These are phyloP conservation scores for Andrena haemorrhoa DNA, from an alignment of 2,888 invertebrate genomes.

Conservation along the genomic window DNA sequence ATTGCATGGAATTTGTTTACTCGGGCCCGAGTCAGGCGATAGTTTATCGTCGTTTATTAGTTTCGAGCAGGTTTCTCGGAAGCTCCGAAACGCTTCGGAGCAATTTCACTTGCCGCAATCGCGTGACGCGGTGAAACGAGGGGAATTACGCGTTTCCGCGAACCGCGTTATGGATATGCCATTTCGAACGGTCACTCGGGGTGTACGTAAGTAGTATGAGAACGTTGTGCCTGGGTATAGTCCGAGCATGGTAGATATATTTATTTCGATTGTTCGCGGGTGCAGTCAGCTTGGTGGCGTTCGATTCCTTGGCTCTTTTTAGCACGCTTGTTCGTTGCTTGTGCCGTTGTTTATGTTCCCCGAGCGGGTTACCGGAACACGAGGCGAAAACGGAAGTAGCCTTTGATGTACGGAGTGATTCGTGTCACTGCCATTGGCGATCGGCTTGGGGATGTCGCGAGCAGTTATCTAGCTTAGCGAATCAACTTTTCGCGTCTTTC, in stretches of 20 bases:
- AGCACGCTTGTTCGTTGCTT: not conserved
- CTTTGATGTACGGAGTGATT: slow-evolving; percentile 2
- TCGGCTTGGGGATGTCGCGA: not conserved
- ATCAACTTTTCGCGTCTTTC: not conserved
- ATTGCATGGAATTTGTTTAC: slow-evolving; percentile 54
- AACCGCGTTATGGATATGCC: slow-evolving; percentile 23
- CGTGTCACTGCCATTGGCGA: not conserved
- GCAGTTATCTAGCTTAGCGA: not conserved
- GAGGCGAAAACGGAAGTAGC: slow-evolving; percentile 10
- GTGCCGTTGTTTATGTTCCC: slow-evolving; percentile 30
- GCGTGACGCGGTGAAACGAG: slow-evolving; percentile 19
- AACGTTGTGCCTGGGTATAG: too few species aligned
- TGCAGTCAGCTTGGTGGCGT: not conserved
- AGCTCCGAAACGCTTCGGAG: slow-evolving; percentile 8
- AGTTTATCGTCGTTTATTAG: not conserved
- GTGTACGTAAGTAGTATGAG: not conserved
- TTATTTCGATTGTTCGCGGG: not conserved
- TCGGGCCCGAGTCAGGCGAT: not conserved
- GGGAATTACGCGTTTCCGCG: slow-evolving; percentile 19
- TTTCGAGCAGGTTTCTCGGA: slow-evolving; percentile 2
- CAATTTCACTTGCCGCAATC: slow-evolving; percentile 29
- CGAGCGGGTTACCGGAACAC: slow-evolving; percentile 2
- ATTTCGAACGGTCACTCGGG: slow-evolving; percentile 9
- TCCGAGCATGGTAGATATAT: not conserved
- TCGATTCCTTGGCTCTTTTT: not conserved